Evolutionary conservation across 2,113 vertebrate genomes (phyloP).

Genomic region (Polypterus senegalus): DNA sequence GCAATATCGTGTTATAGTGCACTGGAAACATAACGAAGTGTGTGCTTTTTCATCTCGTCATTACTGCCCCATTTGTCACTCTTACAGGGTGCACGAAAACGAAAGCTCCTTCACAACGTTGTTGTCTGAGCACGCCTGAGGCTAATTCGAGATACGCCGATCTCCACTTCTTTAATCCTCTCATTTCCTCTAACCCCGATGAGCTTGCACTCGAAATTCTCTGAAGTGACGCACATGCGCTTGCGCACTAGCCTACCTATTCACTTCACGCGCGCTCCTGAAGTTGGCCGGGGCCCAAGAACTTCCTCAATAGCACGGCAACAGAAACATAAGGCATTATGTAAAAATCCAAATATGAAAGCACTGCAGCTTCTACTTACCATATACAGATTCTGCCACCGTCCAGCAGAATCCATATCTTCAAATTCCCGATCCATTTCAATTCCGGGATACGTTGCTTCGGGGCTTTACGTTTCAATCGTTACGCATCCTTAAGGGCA

Average conservation of each 20-base stretch:
- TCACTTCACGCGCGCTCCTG: slow-evolving; percentile 1
- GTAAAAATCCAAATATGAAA: slow-evolving; percentile 33
- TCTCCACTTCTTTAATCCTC: too few species aligned
- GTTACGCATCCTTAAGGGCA: slow-evolving; percentile 11
- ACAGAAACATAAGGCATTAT: background rate
- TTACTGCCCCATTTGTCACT: too few species aligned
- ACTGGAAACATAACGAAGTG: too few species aligned
- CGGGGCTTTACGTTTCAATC: slow-evolving; percentile 1
- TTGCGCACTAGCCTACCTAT: background rate
- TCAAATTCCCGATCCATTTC: slow-evolving; percentile 68
- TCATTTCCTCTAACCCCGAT: too few species aligned
- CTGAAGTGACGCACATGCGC: slow-evolving; percentile 2
- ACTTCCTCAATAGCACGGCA: slow-evolving; percentile 5
- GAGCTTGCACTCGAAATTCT: too few species aligned
- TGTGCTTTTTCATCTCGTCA: too few species aligned
- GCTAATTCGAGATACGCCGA: too few species aligned
- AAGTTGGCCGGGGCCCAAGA: slow-evolving; percentile 9
- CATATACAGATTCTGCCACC: slow-evolving; percentile 78
- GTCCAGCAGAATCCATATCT: slow-evolving; percentile 62
- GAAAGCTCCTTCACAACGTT: too few species aligned
- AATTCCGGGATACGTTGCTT: slow-evolving; percentile 2
- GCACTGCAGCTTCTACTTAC: slow-evolving; percentile 49
- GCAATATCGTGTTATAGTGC: too few species aligned
- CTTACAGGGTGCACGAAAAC: too few species aligned
- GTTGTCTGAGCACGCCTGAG: too few species aligned